Evolutionary conservation across 1,140 invertebrate species (phyloP), one percentile per base, ranked within the genome.

Genomic region (Atta colombica): DNA sequence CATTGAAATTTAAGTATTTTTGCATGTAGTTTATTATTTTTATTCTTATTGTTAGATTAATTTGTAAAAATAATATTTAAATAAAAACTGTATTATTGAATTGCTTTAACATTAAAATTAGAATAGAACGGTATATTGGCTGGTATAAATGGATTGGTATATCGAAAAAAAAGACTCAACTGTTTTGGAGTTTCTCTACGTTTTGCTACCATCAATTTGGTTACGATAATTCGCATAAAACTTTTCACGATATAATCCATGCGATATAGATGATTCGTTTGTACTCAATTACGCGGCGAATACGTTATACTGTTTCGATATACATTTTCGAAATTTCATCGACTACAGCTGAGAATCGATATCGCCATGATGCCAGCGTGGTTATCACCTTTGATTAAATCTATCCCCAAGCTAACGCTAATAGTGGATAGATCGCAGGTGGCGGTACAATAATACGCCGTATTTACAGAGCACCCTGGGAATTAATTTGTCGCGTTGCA

Each of bases 341-440:
- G 71, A 88, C 87, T 51, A 58, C n/a, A 55, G 25, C 14, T 8
- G 49, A n/a, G 55, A 39, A 61, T 84, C 69, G 45, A 84, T 61
- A 61, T 28, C 10, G 39, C 10, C 6, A 55, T 16, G 60, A 7
- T 21, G 51, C 49, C 35, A n/a, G 53, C 61, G 61, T 58, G 85
- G 53, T 87, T 87, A 88, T 88, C 85, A 69, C 87, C 61, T 88
- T 86, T 81, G 77, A 78, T 77, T 82, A 87, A 87, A 88, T 84
- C 77, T 77, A 87, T 81, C 55, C 55, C 84, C 85, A 88, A 87
- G 65, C 86, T 84, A 66, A 77, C 72, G 86, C 72, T 68, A 65
- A 82, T 88, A 71, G 72, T 63, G 35, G 78, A 53, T 74, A 75
- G 68, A 86, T 80, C 85, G 77, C 69, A 53, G 58, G 53, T 65